These are phyloP conservation scores for Tarsius wallacei DNA, from an alignment of 2,797 vertebrate genomes.

Conservation along the genomic window DNA sequence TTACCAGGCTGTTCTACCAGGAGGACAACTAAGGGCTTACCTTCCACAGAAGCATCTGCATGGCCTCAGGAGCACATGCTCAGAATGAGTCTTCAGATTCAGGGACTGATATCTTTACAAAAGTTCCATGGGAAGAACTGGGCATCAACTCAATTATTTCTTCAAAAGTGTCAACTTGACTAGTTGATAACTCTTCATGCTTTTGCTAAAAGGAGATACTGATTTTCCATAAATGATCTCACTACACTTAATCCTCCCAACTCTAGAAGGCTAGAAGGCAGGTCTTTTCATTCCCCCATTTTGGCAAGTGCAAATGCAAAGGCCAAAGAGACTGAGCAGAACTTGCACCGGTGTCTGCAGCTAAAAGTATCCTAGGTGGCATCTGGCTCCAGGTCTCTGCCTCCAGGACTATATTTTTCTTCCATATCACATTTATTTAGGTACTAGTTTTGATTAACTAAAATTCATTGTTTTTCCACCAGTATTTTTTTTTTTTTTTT, in stretches of 20 bases:
- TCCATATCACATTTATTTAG: background rate
- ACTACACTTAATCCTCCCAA: conserved; percentile 7
- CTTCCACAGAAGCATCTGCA: background rate
- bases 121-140: background rate
- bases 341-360: background rate
- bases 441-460: conserved; percentile 12
- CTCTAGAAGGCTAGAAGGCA: background rate
- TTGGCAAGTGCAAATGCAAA: conserved; percentile 3
- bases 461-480: background rate
- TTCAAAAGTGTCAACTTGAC: background rate
- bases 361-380: background rate
- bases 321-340: background rate
- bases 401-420: background rate
- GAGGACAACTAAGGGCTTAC: background rate
- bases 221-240: background rate
- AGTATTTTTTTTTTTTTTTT: background rate
- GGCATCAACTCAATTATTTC: background rate
- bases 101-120: background rate
- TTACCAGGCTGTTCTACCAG: background rate
- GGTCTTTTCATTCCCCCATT: conserved; percentile 14
- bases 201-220: background rate
- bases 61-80: too few species aligned
- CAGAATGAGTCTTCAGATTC: background rate
- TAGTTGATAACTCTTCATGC: background rate
- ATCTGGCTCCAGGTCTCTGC: background rate